Conservation (phyloP, 2,113 vertebrate genomes). For the Xenopus tropicalis region DNA sequence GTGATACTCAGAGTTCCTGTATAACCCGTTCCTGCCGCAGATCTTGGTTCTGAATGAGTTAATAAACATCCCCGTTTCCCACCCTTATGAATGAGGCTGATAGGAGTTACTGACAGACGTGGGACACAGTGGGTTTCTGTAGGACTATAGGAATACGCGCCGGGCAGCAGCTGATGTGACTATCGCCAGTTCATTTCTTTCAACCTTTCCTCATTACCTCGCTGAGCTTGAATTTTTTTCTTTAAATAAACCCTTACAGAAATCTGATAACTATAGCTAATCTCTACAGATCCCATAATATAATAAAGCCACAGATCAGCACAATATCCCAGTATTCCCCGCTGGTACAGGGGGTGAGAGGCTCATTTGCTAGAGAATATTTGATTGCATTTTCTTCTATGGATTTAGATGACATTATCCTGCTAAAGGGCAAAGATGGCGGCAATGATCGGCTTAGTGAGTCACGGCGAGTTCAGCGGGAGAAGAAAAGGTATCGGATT, state of each 20-base stretch:
- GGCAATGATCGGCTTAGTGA: too few species aligned
- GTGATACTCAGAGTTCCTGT: too few species aligned
- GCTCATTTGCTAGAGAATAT: background rate
- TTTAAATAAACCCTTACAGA: constrained; percentile 59
- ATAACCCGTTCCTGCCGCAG: too few species aligned
- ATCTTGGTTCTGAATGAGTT: too few species aligned
- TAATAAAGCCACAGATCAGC: background rate
- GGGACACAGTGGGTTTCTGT: constrained; percentile 53
- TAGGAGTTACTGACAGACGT: constrained; percentile 70
- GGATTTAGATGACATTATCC: too few species aligned
- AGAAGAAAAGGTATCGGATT: too few species aligned
- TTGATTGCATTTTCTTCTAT: background rate
- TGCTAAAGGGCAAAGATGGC: too few species aligned
- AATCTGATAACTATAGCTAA: constrained; percentile 55
- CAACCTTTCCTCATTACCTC: constrained; percentile 72
- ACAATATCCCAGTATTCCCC: background rate
- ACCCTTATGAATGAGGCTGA: constrained; percentile 51
- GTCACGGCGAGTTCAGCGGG: too few species aligned
- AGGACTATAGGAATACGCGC: too few species aligned
- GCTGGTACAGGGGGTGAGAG: background rate
- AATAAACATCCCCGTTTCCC: constrained; percentile 2
- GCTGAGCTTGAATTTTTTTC: constrained; percentile 51
- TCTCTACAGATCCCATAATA: constrained; percentile 9
- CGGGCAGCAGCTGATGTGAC: constrained; percentile 59
- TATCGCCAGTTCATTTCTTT: constrained; percentile 75